Conservation (phyloP, 92 coral and sea anemone genomes). For the Epizoanthus fatuus region DNA sequence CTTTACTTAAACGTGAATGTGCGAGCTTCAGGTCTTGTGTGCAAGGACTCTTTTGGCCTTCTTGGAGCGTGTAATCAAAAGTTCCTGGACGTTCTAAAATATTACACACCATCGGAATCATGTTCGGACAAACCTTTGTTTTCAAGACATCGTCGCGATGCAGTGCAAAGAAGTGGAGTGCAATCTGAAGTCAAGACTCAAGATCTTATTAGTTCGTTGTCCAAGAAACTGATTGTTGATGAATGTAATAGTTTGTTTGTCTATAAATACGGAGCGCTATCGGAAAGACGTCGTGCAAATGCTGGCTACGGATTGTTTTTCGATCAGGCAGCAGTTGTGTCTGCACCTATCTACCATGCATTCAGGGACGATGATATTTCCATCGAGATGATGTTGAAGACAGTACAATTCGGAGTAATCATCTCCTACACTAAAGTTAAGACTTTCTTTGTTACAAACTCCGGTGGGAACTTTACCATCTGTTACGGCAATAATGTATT, state of each 20-base stretch:
- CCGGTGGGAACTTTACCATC: slow-evolving; percentile 46
- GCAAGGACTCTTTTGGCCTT: slow-evolving; percentile 70
- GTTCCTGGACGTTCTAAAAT: slow-evolving; percentile 43
- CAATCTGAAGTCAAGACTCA: not conserved
- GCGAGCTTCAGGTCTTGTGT: slow-evolving; percentile 47
- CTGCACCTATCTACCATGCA: slow-evolving; percentile 50
- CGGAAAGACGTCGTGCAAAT: slow-evolving; percentile 61
- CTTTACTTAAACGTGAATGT: slow-evolving; percentile 58
- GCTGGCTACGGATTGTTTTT: slow-evolving; percentile 70
- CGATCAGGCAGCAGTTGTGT: slow-evolving; percentile 54
- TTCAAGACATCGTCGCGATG: slow-evolving; percentile 1
- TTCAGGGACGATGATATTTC: slow-evolving; percentile 57
- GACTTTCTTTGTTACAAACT: slow-evolving; percentile 58
- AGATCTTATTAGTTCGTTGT: slow-evolving; percentile 19
- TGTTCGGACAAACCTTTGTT: slow-evolving; percentile 25
- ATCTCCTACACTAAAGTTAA: slow-evolving; percentile 58
- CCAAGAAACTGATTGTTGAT: slow-evolving; percentile 47
- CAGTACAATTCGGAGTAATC: slow-evolving; percentile 63
- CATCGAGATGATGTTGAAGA: slow-evolving; percentile 64
- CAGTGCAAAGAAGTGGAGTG: not conserved
- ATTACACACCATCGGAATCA: slow-evolving; percentile 19
- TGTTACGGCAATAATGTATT: slow-evolving; percentile 56
- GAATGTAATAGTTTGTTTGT: slow-evolving; percentile 61
- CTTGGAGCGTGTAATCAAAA: slow-evolving; percentile 70
- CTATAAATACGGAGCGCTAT: slow-evolving; percentile 38